Conservation (phyloP, 2,113 vertebrate genomes). For the Ellobius talpinus region DNA sequence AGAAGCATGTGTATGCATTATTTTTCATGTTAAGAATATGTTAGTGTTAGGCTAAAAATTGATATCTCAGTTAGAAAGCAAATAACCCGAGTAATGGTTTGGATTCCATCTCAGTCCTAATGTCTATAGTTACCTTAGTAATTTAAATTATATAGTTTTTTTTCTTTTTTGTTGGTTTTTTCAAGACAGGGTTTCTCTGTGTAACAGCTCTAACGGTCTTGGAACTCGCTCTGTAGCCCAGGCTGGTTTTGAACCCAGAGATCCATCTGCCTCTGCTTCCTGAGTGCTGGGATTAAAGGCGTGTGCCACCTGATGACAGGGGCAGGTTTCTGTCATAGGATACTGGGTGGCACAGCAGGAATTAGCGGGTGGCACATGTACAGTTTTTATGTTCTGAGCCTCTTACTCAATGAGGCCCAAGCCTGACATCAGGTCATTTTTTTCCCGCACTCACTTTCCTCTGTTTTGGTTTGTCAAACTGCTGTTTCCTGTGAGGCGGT, state of each 20-base stretch:
- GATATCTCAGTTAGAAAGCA: not conserved
- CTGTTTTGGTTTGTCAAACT: not conserved
- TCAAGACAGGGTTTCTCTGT: too few relatives aligned
- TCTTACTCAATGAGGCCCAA: not conserved
- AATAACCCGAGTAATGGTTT: not conserved
- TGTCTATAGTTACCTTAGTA: not conserved
- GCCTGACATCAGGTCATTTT: not conserved
- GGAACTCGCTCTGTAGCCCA: too few relatives aligned
- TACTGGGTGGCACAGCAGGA: not conserved
- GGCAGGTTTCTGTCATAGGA: not conserved
- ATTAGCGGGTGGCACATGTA: not conserved
- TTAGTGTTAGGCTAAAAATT: constrained; percentile 36
- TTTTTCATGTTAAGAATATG: constrained; percentile 38
- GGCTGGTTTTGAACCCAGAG: too few relatives aligned
- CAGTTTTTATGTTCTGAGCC: not conserved
- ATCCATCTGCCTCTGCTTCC: too few relatives aligned
- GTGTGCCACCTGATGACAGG: not conserved
- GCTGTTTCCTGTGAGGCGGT: constrained; percentile 27
- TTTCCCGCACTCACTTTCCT: not conserved
- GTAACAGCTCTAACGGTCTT: too few relatives aligned
- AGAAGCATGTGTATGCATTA: not conserved
- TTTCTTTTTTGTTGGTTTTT: too few relatives aligned
- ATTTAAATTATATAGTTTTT: not conserved
- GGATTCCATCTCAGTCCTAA: not conserved
- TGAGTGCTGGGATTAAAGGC: too few relatives aligned